Percentiles rank a stretch among this genome's conserved stretches.
These are phyloP conservation scores for Drepanosiphum platanoidis DNA, from an alignment of 2,888 invertebrate species.

Conservation along the genomic window DNA sequence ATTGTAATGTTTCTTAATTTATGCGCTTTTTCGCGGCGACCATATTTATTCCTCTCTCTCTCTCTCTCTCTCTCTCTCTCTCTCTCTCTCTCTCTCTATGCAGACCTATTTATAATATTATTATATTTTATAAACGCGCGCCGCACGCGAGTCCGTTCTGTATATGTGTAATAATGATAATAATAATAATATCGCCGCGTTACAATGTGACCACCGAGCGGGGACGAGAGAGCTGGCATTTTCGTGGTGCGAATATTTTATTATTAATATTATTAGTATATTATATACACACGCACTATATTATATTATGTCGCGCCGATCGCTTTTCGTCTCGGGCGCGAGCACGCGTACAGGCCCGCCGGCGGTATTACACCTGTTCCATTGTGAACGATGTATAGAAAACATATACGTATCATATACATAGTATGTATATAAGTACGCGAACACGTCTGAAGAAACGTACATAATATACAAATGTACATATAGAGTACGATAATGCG, in stretches of 20 bases:
- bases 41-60: background rate
- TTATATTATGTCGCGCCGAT: background rate
- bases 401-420: background rate
- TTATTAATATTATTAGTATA: background rate
- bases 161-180: too few relatives aligned
- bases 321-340: background rate
- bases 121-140: background rate
- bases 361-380: conserved; percentile 36
- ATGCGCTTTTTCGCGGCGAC: background rate
- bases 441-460: too few relatives aligned
- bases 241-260: background rate
- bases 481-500: background rate
- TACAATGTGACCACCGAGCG: too few relatives aligned
- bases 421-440: too few relatives aligned
- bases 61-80: background rate
- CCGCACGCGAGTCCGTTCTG: too few relatives aligned
- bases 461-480: background rate
- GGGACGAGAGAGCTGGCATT: background rate
- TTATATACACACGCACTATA: too few relatives aligned
- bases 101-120: background rate
- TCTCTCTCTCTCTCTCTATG: background rate
- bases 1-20: conserved; percentile 13
- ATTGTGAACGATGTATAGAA: conserved; percentile 4
- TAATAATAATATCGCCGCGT: too few relatives aligned
- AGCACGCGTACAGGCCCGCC: conserved; percentile 36